Conservation (phyloP, 2,113 vertebrate genomes). For the Tretioscincus oriximinensis region DNA sequence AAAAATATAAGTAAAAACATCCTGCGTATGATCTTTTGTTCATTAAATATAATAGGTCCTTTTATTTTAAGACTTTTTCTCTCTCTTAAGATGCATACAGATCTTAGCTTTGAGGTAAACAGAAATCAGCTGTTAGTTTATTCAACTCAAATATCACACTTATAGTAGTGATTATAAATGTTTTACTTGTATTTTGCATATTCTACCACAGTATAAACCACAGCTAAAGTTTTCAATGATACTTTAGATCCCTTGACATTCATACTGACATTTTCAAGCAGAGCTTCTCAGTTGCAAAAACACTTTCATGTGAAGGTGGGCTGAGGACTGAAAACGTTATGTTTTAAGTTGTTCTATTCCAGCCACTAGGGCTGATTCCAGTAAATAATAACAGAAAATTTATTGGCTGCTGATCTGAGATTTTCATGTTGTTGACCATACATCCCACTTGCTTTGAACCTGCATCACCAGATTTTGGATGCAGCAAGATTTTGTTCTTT, state of each 20-base stretch:
- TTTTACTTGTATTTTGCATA: background rate
- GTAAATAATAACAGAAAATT: too few relatives aligned
- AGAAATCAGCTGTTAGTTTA: background rate
- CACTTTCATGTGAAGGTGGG: too few relatives aligned
- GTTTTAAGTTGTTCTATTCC: too few relatives aligned
- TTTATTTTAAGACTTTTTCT: background rate
- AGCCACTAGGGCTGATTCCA: too few relatives aligned
- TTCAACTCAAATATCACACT: background rate
- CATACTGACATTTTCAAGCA: background rate
- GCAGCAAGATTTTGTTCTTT: too few relatives aligned
- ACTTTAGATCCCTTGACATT: background rate
- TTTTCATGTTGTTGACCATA: too few relatives aligned
- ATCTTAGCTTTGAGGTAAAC: too few relatives aligned
- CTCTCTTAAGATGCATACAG: background rate
- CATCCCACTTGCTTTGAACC: too few relatives aligned
- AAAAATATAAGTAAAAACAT: slow-evolving; percentile 65
- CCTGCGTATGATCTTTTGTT: slow-evolving; percentile 66
- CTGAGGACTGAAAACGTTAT: too few relatives aligned
- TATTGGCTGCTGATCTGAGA: too few relatives aligned
- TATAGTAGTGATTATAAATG: background rate
- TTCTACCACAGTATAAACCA: background rate
- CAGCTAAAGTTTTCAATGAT: background rate
- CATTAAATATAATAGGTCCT: slow-evolving; percentile 1
- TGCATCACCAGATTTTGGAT: too few relatives aligned
- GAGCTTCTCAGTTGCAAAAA: background rate